Evolutionary conservation across 2,797 vertebrate species (phyloP).

Genomic region (Melanitta fusca): DNA sequence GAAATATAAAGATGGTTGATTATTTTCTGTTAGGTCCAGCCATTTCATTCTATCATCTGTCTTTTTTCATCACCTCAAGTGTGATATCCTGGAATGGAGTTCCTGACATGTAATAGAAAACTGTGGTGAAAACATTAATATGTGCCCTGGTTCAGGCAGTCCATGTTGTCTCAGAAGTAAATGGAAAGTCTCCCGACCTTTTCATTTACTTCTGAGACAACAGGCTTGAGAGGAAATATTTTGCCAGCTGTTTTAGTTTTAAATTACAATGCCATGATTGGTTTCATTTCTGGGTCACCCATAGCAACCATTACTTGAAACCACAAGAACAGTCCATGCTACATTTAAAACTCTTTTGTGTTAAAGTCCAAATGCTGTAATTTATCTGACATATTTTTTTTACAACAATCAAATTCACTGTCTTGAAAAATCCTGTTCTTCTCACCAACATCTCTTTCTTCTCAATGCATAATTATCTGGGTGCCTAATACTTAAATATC

Average conservation of each 20-base stretch:
- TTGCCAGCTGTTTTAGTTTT: slow-evolving; percentile 81
- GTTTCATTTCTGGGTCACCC: slow-evolving; percentile 79
- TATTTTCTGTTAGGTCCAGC: slow-evolving; percentile 77
- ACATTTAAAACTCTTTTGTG: slow-evolving; percentile 47
- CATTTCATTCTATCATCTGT: slow-evolving; percentile 79
- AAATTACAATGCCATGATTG: slow-evolving; percentile 79
- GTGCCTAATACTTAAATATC: not conserved
- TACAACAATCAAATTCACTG: not conserved
- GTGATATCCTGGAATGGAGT: slow-evolving; percentile 74
- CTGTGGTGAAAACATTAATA: slow-evolving; percentile 77
- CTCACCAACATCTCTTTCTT: not conserved
- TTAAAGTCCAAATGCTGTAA: slow-evolving; percentile 52
- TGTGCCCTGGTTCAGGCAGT: slow-evolving; percentile 75
- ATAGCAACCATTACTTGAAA: slow-evolving; percentile 76
- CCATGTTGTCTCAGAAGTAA: slow-evolving; percentile 76
- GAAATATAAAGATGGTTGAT: slow-evolving; percentile 82
- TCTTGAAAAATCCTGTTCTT: not conserved
- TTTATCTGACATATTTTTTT: slow-evolving; percentile 3
- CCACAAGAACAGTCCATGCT: slow-evolving; percentile 4
- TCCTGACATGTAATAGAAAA: slow-evolving; percentile 80
- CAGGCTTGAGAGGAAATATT: slow-evolving; percentile 73
- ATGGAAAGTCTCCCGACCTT: slow-evolving; percentile 79
- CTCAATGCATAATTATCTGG: not conserved
- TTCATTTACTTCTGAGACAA: slow-evolving; percentile 80
- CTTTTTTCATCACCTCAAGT: slow-evolving; percentile 78